These are phyloP conservation scores for Orbicella faveolata DNA, from an alignment of 64 coral and sea anemone species.

Conservation along the genomic window DNA sequence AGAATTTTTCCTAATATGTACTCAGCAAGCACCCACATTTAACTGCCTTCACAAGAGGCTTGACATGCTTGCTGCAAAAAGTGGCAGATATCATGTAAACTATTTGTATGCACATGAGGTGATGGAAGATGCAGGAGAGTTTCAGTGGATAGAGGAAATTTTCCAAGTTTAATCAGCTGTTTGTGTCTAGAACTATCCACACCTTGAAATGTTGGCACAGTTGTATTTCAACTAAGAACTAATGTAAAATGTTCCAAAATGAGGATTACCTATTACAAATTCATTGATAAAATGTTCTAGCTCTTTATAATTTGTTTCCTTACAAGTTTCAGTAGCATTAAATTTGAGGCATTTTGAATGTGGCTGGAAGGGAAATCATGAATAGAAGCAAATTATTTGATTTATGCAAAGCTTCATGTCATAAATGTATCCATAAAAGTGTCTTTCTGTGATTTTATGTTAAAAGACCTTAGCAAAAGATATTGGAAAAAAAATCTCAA, in stretches of 20 bases:
- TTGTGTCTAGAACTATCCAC: neutral
- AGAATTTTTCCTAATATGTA: neutral
- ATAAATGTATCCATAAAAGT: neutral
- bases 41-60: neutral
- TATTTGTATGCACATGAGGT: neutral
- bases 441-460: neutral
- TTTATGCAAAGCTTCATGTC: neutral
- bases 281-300: neutral
- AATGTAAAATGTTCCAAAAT: neutral
- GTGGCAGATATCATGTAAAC: neutral
- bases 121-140: neutral
- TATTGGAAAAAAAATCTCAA: neutral
- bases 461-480: neutral
- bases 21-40: neutral
- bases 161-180: slow-evolving; percentile 16
- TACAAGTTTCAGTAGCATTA: neutral
- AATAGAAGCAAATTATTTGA: neutral
- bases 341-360: neutral
- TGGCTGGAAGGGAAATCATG: neutral
- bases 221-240: neutral
- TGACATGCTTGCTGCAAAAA: neutral
- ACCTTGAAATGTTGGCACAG: neutral
- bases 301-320: neutral
- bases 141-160: neutral
- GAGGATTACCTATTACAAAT: neutral